Evolutionary conservation across 2,888 invertebrate genomes (phyloP), one percentile per base, ranked within the genome.

Genomic region (Cataglyphis albicans): DNA sequence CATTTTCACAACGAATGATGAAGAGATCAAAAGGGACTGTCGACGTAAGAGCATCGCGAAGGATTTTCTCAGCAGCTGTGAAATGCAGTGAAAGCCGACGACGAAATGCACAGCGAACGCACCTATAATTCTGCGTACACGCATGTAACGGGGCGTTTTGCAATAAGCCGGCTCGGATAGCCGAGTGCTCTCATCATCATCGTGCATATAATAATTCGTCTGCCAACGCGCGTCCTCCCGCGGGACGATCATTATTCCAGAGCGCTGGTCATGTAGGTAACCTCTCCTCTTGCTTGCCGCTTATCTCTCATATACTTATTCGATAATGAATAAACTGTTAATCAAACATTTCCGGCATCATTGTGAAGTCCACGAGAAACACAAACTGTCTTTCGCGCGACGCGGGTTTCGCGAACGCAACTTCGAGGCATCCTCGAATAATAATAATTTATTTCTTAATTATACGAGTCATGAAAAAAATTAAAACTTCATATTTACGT

Each of bases 251-350:
- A 91, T 92, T 92, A 92, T 92, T 92, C 92, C 92, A 91, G 90
- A 90, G 87, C 76, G 85, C 89, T 92, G 90, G 92, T 89, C 91
- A 92, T 90, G 89, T 91, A 90, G 92, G 91, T 89, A 91, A 90
- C 88, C 86, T 85, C 85, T 86, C 84, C 83, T 75, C 82, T 4
- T 21, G 44, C 35, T 32, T 32, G 25, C 5, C 25, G 82, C 82
- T 72, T 89, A 84, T n/a, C n/a, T 81, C 86, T 87, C 86, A 68
- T 81, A 29, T 29, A 29, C 25, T 29, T 29, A 72, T 65, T 38
- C 85, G 86, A 90, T 90, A 90, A 91, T 88, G 87, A 90, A 81
- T 81, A 84, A 86, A 91, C 85, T 88, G 84, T 78, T 88, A 89
- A 89, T 90, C 91, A 91, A 87, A 88, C 82, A 38, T 74, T 90